A percentile compares a stretch with the other conserved stretches of the same genome.
Evolutionary conservation across 2,888 invertebrate species (phyloP).

Genomic region (Conomelus anceps): DNA sequence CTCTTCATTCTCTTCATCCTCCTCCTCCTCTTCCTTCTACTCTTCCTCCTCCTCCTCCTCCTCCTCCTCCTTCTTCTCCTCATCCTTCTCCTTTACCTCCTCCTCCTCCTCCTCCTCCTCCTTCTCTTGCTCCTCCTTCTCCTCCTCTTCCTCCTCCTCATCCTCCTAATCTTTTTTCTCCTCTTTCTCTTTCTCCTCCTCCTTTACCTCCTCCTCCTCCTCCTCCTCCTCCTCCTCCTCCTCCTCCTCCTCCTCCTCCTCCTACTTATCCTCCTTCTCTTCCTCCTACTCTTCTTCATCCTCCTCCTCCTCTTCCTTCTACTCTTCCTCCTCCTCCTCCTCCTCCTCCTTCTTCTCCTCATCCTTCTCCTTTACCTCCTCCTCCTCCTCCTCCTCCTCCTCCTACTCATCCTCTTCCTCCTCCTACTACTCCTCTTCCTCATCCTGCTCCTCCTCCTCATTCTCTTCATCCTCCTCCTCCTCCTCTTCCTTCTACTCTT

Average conservation of each 20-base stretch:
- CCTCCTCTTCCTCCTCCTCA: background rate
- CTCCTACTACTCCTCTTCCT: background rate
- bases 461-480: background rate
- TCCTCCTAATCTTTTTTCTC: background rate
- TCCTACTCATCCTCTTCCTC: background rate
- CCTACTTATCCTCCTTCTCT: background rate
- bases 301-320: background rate
- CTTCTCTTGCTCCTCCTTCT: background rate
- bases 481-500: background rate
- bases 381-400: background rate
- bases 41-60: background rate
- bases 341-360: background rate
- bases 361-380: background rate
- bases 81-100: background rate
- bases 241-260: background rate
- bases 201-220: background rate
- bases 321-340: background rate
- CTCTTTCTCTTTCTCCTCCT: background rate
- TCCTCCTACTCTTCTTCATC: background rate
- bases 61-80: background rate
- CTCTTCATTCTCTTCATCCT: background rate
- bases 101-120: background rate
- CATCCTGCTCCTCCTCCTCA: background rate
- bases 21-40: background rate
- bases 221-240: background rate